Evolutionary conservation across 1,140 invertebrate species (phyloP).

Genomic region (Wasmannia auropunctata): DNA sequence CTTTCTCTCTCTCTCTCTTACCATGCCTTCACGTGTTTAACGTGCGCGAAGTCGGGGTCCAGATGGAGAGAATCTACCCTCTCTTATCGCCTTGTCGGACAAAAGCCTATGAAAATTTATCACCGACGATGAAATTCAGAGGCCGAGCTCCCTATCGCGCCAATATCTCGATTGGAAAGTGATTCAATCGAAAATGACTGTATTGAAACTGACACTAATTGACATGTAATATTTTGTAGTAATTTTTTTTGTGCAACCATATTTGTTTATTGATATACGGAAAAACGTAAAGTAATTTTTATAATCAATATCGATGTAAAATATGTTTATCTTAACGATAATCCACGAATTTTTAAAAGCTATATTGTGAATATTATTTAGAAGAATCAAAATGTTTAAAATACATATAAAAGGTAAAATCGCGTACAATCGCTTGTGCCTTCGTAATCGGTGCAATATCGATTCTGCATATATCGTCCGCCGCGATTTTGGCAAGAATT

Average conservation of each 20-base stretch:
- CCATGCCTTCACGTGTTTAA: conserved; percentile 21
- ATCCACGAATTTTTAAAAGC: background rate
- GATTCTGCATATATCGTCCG: background rate
- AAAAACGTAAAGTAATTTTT: background rate
- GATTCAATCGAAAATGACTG: background rate
- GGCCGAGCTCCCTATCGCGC: background rate
- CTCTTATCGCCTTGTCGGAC: conserved; percentile 45
- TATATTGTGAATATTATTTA: background rate
- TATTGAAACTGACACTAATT: conserved; percentile 18
- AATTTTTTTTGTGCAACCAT: background rate
- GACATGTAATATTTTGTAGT: background rate
- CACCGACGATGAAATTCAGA: conserved; percentile 30
- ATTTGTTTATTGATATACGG: background rate
- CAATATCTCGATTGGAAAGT: conserved; percentile 3
- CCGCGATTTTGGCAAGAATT: conserved; percentile 31
- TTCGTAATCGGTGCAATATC: conserved; percentile 26
- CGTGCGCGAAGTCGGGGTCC: background rate
- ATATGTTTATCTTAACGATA: background rate
- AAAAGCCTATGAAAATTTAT: conserved; percentile 56
- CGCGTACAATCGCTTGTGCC: background rate
- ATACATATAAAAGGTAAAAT: background rate
- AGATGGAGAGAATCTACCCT: background rate
- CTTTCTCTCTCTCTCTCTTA: background rate
- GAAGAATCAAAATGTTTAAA: background rate
- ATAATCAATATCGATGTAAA: background rate